phyloP scores from a whole-genome alignment of 2,113 vertebrate genomes.

The Odobenus rosmarus region DNA sequence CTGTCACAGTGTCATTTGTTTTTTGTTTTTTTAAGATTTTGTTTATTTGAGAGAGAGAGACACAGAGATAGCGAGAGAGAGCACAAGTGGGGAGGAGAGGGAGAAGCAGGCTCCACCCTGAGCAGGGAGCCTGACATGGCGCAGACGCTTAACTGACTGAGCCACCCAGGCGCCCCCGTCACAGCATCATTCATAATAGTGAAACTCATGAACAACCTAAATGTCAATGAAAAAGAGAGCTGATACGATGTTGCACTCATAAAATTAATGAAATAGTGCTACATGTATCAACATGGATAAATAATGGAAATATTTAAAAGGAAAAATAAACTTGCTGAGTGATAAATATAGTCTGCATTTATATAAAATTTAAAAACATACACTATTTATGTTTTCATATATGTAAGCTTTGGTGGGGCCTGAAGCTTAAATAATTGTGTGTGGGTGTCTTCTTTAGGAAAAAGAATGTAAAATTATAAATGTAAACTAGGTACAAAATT shows the following conservation, averaged over 20 bases:
- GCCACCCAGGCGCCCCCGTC: too few relatives aligned
- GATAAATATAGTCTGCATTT: background rate
- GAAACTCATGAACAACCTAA: background rate
- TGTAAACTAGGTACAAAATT: background rate
- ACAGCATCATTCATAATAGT: background rate
- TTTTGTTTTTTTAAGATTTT: too few relatives aligned
- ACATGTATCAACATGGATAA: background rate
- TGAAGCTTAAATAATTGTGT: background rate
- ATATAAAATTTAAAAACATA: constrained; percentile 2
- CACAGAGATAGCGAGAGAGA: too few relatives aligned
- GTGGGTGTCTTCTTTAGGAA: background rate
- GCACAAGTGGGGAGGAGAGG: too few relatives aligned
- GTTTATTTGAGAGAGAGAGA: too few relatives aligned
- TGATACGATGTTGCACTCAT: background rate
- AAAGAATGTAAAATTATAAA: constrained; percentile 22
- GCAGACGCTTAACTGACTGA: too few relatives aligned
- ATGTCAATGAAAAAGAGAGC: background rate
- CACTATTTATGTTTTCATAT: background rate
- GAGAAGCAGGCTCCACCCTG: too few relatives aligned
- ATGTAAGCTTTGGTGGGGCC: background rate
- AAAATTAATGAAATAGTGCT: background rate
- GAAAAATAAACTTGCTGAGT: background rate
- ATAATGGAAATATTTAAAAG: background rate
- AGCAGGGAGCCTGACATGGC: too few relatives aligned
- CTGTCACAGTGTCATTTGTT: background rate